These are phyloP conservation scores for Potamarius usumacintae DNA, from an alignment of 2,113 vertebrate genomes.

Conservation along the genomic window DNA sequence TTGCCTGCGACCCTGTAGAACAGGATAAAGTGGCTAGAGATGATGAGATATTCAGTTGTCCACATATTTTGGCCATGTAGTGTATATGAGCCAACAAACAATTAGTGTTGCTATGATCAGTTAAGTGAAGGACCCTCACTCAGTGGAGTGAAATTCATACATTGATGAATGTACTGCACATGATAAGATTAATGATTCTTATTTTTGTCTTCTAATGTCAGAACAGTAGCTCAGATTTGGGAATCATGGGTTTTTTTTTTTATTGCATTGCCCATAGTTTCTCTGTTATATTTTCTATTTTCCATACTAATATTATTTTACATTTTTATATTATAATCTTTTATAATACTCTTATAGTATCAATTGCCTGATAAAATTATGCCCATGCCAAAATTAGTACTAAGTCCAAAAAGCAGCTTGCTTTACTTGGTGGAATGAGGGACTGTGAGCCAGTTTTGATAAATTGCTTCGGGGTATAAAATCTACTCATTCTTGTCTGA, in stretches of 20 bases:
- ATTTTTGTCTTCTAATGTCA: neutral
- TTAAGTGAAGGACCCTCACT: neutral
- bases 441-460: slow-evolving; percentile 20
- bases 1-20: too few species aligned
- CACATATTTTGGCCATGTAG: neutral
- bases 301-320: too few species aligned
- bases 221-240: neutral
- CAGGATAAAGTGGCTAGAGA: too few species aligned
- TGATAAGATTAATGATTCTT: neutral
- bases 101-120: neutral
- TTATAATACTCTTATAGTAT: neutral
- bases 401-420: neutral
- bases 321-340: neutral
- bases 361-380: neutral
- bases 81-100: neutral
- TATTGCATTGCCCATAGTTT: neutral
- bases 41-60: neutral
- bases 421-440: neutral
- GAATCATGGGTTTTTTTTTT: neutral
- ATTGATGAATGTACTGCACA: neutral
- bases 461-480: slow-evolving; percentile 30
- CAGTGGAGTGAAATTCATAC: neutral
- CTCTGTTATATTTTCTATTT: neutral
- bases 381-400: neutral
- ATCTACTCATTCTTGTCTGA: slow-evolving; percentile 30